phyloP scores from a whole-genome alignment of 2,113 vertebrate genomes.

The Pipra filicauda region DNA sequence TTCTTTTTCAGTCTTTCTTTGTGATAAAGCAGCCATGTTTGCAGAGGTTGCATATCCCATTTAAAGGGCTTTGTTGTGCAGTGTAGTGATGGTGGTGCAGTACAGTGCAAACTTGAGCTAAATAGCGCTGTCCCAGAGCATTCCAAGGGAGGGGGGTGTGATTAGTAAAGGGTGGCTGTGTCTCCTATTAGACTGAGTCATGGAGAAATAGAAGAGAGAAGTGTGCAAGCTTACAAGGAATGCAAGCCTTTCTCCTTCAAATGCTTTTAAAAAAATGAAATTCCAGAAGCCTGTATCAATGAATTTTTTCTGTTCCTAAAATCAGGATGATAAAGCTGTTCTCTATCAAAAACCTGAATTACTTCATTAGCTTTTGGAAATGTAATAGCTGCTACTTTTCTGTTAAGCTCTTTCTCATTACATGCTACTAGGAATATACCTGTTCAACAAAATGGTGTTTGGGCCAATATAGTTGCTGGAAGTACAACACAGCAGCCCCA shows the following conservation, averaged over 20 bases:
- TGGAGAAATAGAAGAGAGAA: not conserved
- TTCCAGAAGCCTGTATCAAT: not conserved
- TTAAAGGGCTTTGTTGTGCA: not conserved
- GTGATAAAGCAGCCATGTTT: not conserved
- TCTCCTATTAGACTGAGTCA: not conserved
- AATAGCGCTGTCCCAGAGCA: not conserved
- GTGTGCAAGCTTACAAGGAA: not conserved
- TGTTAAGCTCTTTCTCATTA: not conserved
- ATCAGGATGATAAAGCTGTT: not conserved
- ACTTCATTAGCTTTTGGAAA: not conserved
- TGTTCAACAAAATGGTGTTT: not conserved
- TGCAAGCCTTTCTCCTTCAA: not conserved
- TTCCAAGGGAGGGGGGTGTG: not conserved
- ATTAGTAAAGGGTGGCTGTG: not conserved
- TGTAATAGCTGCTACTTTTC: not conserved
- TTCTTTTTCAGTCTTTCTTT: not conserved
- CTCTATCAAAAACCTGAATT: not conserved
- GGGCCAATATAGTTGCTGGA: not conserved
- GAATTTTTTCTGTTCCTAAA: not conserved
- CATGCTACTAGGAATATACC: not conserved
- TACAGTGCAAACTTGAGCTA: not conserved
- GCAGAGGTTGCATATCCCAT: accelerated
- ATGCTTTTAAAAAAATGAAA: not conserved
- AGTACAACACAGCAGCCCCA: not conserved
- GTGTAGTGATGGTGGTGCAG: accelerated